Base-by-base conservation (phyloP, 2,888 invertebrate species). In the Volucella inflata region DNA sequence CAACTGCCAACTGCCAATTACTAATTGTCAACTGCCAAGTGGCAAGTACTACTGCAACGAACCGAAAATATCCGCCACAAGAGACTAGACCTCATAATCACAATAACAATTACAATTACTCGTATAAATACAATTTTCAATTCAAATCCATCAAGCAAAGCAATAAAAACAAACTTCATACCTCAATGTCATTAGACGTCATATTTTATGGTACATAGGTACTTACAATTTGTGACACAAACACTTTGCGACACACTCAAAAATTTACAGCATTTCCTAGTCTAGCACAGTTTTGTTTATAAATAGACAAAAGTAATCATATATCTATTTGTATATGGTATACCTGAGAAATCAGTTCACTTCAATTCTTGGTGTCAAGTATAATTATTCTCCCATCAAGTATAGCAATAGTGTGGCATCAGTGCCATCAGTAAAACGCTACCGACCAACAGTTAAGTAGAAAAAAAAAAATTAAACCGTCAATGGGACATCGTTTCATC, bases 301-400 rank as follows among this genome's bases (percentile, higher is more conserved):
- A 75, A 80, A 84, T 84, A 76, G 76, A 80, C 75, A 71, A 57
- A 80, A 74, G 64, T 77, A 70, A 21, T 53, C 30, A 72, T 68
- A 76, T 74, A 59, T 50, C 55, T 36, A 62, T 59, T 51, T 30
- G 16, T 55, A 57, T 80, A 30, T 30, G 30, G 48, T 74, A 42
- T 80, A 84, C 84, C 84, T 84, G 84, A 84, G 70, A 80, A 80
- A 64, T 70, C 55, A 68, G 36, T 72, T 62, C 44, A 42, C 16
- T 42, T 62, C 53, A 44, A n/a, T 44, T 68, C 53, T 71, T 30
- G 72, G 64, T 81, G 76, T 85, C 81, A 85, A 81, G 85, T 76
- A 67, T 77, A 81, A 81, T 85, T 80, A 84, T 84, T 71, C 80
- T 60, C 55, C 55, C 75, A 84, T 84, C 75, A 79, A 75, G 44